Percentiles rank a stretch among this genome's conserved stretches.
phyloP scores from a whole-genome alignment of 2,113 vertebrate species.

The Campylomormyrus tamandua region DNA sequence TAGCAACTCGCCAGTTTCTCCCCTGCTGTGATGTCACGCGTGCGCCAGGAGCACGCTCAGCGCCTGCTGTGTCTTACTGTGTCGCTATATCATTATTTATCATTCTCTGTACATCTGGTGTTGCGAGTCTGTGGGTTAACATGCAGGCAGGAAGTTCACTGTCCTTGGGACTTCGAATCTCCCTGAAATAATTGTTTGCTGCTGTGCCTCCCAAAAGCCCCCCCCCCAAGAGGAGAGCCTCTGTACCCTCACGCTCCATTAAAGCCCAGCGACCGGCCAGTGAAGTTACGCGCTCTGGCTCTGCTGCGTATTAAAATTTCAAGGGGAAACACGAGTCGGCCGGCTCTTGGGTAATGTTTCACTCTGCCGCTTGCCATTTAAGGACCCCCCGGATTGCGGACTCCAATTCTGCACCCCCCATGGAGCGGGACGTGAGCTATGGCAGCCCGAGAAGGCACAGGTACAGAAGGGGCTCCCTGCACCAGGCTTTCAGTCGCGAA shows the following conservation, averaged over 20 bases:
- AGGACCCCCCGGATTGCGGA: background rate
- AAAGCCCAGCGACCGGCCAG: background rate
- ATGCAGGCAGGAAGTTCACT: background rate
- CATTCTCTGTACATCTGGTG: background rate
- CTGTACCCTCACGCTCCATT: background rate
- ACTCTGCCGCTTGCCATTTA: background rate
- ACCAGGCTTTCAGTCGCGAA: background rate
- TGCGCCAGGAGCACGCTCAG: background rate
- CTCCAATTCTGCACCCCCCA: background rate
- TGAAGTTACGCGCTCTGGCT: background rate
- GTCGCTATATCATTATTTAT: background rate
- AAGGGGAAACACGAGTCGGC: background rate
- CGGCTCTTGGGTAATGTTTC: background rate
- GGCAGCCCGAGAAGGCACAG: background rate
- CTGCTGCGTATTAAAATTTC: background rate
- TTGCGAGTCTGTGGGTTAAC: background rate
- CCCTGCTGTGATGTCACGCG: background rate
- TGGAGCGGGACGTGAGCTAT: background rate
- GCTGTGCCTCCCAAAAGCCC: background rate
- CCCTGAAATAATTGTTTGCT: background rate
- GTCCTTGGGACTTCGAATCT: background rate
- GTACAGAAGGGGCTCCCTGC: background rate
- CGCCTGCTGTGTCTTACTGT: background rate
- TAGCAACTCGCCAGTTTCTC: background rate
- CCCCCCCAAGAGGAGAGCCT: background rate